Base-by-base conservation (phyloP, 2,113 vertebrate species). In the Brachirus orientalis region DNA sequence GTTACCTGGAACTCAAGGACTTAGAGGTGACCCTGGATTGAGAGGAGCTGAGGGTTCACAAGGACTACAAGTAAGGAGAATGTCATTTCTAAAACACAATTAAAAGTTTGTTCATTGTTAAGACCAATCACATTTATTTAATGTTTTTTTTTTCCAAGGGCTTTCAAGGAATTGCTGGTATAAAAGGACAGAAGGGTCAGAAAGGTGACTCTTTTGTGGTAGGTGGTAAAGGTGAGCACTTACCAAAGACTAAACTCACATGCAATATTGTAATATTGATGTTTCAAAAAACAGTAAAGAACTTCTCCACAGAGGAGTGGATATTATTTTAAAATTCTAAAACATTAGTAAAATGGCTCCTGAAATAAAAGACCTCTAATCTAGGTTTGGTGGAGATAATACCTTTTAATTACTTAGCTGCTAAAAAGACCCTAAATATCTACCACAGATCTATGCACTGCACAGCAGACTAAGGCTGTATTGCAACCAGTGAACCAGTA, bases 1-100 rank as follows among this genome's bases (percentile, higher is more conserved):
- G 2, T 46, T 88, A 46, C 92, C 69, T 57, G 95, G 95, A 45
- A 56, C 62, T 0, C 80, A 90, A 43, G 96, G 95, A 79, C 75
- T 91, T n/a, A 79, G 80, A 35, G 96, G 96, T 18, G 36, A 89
- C 0, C 75, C 90, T 57, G 96, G 96, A 17, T 38, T 62, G 3
- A 63, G 48, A 41, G 88, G 86, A 65, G 28, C 55, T 35, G 22
- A 75, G 0, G 83, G 86, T 1, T 19, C 19, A 10, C 19, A 16
- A 38, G 88, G 88, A 36, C 59, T 55, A 69, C 20, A 61, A 14
- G 88, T 90, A 75, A 72, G 33, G 3, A 54, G n/a, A 52, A 35
- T 14, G 0, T 7, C 1, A 1, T 51, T 51, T 22, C 6, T 1
- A 12, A 11, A 4, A 28, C 8, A 47, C 7, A 8, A 17, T 19